phyloP scores from a whole-genome alignment of 37 sponge, comb jelly and placozoan genomes.

The Spongia lamella region DNA sequence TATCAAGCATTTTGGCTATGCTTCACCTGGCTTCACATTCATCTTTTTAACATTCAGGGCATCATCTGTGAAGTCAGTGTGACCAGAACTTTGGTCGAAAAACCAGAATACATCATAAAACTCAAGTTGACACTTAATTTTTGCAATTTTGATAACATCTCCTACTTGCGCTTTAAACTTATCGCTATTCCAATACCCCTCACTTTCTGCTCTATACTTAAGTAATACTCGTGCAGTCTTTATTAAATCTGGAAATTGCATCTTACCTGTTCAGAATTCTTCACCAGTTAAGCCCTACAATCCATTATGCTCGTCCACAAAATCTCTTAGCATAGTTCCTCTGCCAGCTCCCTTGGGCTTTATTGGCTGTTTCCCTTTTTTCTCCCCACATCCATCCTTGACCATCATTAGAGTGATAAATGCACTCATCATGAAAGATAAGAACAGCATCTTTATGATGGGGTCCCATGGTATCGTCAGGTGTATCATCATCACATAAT shows the following conservation, averaged over 20 bases:
- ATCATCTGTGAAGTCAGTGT: constrained; percentile 17
- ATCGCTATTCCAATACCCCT: neutral
- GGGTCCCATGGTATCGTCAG: too few relatives aligned
- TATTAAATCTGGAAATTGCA: neutral
- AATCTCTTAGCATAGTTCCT: constrained; percentile 28
- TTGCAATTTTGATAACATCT: constrained; percentile 15
- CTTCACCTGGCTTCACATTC: constrained; percentile 29
- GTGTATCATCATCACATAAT: too few relatives aligned
- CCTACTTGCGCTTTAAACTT: constrained; percentile 11
- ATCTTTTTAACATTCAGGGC: constrained; percentile 18
- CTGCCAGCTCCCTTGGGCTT: constrained; percentile 19
- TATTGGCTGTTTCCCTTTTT: constrained; percentile 17
- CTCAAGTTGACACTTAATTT: constrained; percentile 16
- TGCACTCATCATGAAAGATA: too few relatives aligned
- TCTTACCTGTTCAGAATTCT: constrained; percentile 2
- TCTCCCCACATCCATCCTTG: too few relatives aligned
- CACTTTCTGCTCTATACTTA: constrained; percentile 7
- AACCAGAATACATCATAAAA: constrained; percentile 4
- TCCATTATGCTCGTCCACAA: constrained; percentile 32
- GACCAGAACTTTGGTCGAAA: constrained; percentile 28
- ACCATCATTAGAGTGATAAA: too few relatives aligned
- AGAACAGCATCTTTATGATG: too few relatives aligned
- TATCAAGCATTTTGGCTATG: neutral
- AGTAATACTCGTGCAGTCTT: neutral
- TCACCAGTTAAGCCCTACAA: neutral